Evolutionary conservation across 2,888 invertebrate genomes (phyloP), one percentile per base, ranked within the genome.

Genomic region (Drosophila macrospina): DNA sequence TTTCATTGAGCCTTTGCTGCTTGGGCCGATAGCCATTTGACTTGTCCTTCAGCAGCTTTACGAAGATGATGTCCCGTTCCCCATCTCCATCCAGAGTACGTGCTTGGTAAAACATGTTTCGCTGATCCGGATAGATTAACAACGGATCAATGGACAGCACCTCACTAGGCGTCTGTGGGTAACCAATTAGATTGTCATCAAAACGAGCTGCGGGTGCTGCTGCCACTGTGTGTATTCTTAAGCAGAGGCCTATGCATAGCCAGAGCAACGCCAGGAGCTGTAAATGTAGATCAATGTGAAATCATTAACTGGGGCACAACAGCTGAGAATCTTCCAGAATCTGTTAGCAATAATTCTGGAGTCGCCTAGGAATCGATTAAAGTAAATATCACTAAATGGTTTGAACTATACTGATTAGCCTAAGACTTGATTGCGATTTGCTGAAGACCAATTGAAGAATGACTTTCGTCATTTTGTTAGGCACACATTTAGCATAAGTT

Each of bases 131-230:
- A 60, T 91, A 91, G 24, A 91, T 62, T 6, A 89, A 56, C 30
- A 90, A 47, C 0, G 91, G 91, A 55, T 90, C 83, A 34, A 91
- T 84, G 45, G 89, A 78, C 28, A 91, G 44, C 24, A 91, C 84
- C 56, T 91, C 91, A 10, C 71, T 86, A 6, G 91, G 91, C 4
- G 73, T 63, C 6, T 78, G 61, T 13, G 78, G 81, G 52, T 83
- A 83, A 4, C 50, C 47, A 13, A 56, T 55, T 5, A 74, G 42
- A 28, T 82, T 68, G 7, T 71, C 55, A 7, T 66, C 44, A 13
- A 45, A 69, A 7, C 32, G 55, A 13, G 61, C 47, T 13, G 61
- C 54, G 5, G 88, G 88, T 5, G 77, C 86, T 24, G 80, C 80
- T 30, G 34, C 7, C 10, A 66, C 42, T n/a, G 28, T 15, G 7